Percentiles rank a stretch among this genome's conserved stretches.
Conservation (phyloP, 2,113 vertebrate genomes). For the Rattus norvegicus region GRCr8 NC_086035.1:12062001-12062500, state of each 20-base stretch:
- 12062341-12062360: neutral
- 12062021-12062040: neutral
- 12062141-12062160: neutral
- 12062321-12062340: neutral
- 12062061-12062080: neutral
- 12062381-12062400: neutral
- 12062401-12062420: accelerated
- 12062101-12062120: neutral
- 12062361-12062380: neutral
- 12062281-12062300: neutral
- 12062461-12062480: neutral
- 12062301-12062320: accelerated
- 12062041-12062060: neutral
- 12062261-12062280: neutral
- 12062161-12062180: neutral
- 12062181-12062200: no score
- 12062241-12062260: neutral
- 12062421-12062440: neutral
- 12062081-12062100: neutral
- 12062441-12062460: neutral
- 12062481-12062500: neutral
- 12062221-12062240: accelerated
- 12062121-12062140: neutral
- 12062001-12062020: neutral
- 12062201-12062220: no score